A percentile compares a stretch with the other conserved stretches of the same genome.
Evolutionary conservation across 2,113 vertebrate genomes (phyloP).

Genomic region (Dicaeum eximium): DNA sequence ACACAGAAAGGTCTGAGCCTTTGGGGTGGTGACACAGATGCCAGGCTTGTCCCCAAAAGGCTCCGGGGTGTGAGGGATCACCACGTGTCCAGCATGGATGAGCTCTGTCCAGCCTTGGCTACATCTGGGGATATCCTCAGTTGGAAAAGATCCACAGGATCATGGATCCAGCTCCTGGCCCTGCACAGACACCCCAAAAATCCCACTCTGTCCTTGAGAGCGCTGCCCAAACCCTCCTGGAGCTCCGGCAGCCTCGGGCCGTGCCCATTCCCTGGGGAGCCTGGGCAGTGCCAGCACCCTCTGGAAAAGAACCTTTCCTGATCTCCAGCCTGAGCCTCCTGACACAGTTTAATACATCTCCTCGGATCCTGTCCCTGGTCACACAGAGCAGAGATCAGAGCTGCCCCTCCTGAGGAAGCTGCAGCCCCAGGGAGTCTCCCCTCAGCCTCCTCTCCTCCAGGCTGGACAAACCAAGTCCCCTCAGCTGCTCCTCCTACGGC

Average conservation of each 20-base stretch:
- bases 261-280: background rate
- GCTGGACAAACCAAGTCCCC: background rate
- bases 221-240: accelerated
- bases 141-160: background rate
- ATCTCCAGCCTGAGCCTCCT: background rate
- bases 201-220: background rate
- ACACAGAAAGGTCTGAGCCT: accelerated
- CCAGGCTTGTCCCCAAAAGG: accelerated
- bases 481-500: background rate
- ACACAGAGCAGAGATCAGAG: background rate
- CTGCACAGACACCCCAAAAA: background rate
- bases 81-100: accelerated
- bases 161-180: accelerated
- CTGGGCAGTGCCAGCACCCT: background rate
- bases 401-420: background rate
- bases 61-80: background rate
- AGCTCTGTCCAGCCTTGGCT: background rate
- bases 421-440: accelerated
- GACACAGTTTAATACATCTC: accelerated
- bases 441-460: background rate
- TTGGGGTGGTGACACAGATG: background rate
- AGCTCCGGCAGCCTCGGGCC: background rate
- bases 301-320: background rate
- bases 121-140: background rate
- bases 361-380: accelerated